Percentiles rank a stretch among this genome's conserved stretches.
These are phyloP conservation scores for Myopa testacea DNA, from an alignment of 2,888 invertebrate genomes.

Conservation along the genomic window DNA sequence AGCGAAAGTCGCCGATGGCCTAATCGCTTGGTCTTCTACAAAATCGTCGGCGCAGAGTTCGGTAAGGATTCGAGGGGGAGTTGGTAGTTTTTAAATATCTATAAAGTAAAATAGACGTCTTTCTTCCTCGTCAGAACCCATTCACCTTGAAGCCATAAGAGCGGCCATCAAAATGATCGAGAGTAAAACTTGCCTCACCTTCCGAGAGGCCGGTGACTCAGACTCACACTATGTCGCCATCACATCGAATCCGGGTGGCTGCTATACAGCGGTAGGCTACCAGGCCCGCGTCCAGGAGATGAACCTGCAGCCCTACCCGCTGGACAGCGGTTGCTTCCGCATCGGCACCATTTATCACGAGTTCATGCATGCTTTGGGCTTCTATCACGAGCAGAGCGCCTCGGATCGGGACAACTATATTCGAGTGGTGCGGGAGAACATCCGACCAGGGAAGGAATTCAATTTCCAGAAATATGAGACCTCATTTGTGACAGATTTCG, in stretches of 20 bases:
- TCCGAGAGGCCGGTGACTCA: conserved; percentile 72
- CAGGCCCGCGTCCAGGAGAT: conserved; percentile 65
- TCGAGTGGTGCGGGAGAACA: conserved; percentile 68
- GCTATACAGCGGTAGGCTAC: conserved; percentile 82
- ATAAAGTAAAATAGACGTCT: too few species aligned
- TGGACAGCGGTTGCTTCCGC: conserved; percentile 64
- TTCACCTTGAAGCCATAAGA: conserved; percentile 73
- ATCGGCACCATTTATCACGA: conserved; percentile 78
- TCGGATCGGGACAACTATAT: conserved; percentile 79
- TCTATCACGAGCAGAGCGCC: conserved; percentile 84
- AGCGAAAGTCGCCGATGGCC: conserved; percentile 74
- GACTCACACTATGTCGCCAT: conserved; percentile 56
- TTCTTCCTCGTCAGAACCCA: conserved; percentile 53
- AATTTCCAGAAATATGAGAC: conserved; percentile 78
- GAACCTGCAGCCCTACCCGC: conserved; percentile 60
- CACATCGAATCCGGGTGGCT: conserved; percentile 70
- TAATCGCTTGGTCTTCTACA: conserved; percentile 75
- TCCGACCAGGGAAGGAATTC: conserved; percentile 72
- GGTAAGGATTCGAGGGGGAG: conserved; percentile 44
- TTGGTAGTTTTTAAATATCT: background rate
- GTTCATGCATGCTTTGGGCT: conserved; percentile 82
- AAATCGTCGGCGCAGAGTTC: conserved; percentile 54
- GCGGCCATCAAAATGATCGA: conserved; percentile 79
- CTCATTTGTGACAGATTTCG: conserved; percentile 73
- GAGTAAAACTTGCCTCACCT: conserved; percentile 78